phyloP scores from a whole-genome alignment of 1,140 invertebrate genomes.

The Lasioglossum baleicum region DNA sequence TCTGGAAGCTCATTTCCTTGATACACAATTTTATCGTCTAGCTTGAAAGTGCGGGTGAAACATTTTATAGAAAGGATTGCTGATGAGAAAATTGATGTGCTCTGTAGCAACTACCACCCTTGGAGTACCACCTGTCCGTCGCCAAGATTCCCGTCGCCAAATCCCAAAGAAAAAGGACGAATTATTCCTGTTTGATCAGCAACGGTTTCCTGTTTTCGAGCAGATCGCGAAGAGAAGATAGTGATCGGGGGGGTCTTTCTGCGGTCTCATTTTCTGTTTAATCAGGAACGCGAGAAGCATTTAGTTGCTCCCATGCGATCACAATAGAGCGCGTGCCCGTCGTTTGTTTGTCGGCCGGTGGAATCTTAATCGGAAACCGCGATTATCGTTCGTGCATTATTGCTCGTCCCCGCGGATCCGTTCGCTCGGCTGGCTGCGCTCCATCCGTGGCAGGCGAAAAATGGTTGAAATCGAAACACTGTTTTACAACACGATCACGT shows the following conservation, averaged over 20 bases:
- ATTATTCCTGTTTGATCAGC: too few species aligned
- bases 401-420: constrained; percentile 20
- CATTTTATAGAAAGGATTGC: too few species aligned
- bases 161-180: too few species aligned
- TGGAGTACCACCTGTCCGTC: too few species aligned
- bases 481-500: constrained; percentile 68
- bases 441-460: constrained; percentile 39
- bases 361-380: constrained; percentile 59
- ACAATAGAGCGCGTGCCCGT: constrained; percentile 51
- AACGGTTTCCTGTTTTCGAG: background rate
- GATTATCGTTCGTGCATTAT: constrained; percentile 50
- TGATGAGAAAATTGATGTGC: too few species aligned
- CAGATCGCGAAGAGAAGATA: background rate
- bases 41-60: too few species aligned
- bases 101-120: too few species aligned
- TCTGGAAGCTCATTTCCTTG: too few species aligned
- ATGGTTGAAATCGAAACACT: constrained; percentile 62
- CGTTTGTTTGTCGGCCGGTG: constrained; percentile 39
- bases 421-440: too few species aligned
- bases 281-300: constrained; percentile 28
- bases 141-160: too few species aligned
- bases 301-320: constrained; percentile 28
- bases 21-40: too few species aligned
- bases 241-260: constrained; percentile 9
- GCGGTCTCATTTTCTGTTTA: background rate